Base-by-base conservation (phyloP, 2,888 invertebrate species). In the Eristalis arbustorum region DNA sequence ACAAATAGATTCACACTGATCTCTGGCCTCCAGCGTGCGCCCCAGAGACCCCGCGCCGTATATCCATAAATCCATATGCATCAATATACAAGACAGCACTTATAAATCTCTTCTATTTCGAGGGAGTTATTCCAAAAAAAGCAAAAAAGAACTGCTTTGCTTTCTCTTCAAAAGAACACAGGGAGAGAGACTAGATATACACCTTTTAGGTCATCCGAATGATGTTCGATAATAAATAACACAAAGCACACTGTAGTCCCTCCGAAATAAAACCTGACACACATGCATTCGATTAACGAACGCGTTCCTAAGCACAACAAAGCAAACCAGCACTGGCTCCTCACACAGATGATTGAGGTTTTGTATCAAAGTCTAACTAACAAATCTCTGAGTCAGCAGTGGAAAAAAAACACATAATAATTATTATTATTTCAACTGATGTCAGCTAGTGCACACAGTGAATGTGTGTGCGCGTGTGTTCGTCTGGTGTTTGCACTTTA, bases 251-350 rank as follows among this genome's bases (percentile, higher is more conserved):
- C 62, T 18, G 18, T 18, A 49, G 49, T 49, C 49, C 49, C 49
- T 49, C 49, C 49, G 49, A 49, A 49, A 49, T 49, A 49, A 23
- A 40, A 72, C 31, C 22, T 81, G 80, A 84, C 84, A 84, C 68
- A 84, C 37, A 76, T 84, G 25, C 84, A 84, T 80, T 23, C 40
- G 18, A 80, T 84, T 75, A 71, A 63, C 66, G 71, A 61, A 62
- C 56, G 40, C 68, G 49, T 49, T 23, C 14, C 34, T 28, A 14
- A 34, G n/a, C 31, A 31, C 2, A 61, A 8, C 61, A 31, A 25
- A n/a, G 13, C 61, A 40, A 14, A n/a, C n/a, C n/a, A 67, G 37
- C 42, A 59, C 63, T 37, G 49, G 18, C 18, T 49, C 49, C 18
- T 49, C 49, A 49, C 49, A 49, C 49, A 18, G 49, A 49, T 49